These are phyloP conservation scores for Probosciger aterrimus DNA, from an alignment of 2,113 vertebrate genomes.

Conservation along the genomic window DNA sequence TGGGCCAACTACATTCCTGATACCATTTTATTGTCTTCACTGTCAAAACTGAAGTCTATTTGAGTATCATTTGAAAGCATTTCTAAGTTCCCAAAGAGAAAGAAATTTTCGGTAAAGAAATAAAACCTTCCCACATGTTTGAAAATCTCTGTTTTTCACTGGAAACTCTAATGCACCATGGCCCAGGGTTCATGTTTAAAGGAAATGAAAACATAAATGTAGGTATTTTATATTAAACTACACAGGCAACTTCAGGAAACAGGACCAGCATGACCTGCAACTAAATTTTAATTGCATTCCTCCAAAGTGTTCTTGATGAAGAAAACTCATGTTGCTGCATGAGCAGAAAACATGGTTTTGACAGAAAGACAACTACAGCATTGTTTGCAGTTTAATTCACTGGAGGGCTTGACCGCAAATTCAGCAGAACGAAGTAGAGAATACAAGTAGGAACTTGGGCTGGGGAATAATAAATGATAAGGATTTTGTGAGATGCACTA, in stretches of 20 bases:
- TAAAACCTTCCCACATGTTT: fast-evolving
- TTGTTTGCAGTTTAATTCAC: background rate
- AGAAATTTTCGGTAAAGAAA: background rate
- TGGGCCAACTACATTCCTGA: slow-evolving; percentile 47
- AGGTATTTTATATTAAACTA: background rate
- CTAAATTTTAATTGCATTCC: background rate
- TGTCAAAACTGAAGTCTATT: background rate
- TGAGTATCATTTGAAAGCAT: fast-evolving
- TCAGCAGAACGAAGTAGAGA: background rate
- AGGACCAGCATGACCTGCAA: background rate
- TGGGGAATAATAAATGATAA: background rate
- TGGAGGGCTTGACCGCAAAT: fast-evolving
- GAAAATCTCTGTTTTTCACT: background rate
- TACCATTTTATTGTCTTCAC: slow-evolving; percentile 2
- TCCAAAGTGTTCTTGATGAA: background rate
- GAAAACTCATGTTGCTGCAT: background rate
- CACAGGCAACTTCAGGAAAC: background rate
- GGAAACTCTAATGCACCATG: background rate
- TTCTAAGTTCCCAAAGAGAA: background rate
- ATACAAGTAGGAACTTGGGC: background rate
- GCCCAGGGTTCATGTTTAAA: background rate
- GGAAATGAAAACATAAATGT: fast-evolving
- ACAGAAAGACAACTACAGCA: fast-evolving
- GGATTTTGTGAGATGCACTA: background rate
- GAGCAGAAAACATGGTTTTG: background rate